phyloP scores from a whole-genome alignment of 1,140 invertebrate genomes.

The Lithobius niger region DNA sequence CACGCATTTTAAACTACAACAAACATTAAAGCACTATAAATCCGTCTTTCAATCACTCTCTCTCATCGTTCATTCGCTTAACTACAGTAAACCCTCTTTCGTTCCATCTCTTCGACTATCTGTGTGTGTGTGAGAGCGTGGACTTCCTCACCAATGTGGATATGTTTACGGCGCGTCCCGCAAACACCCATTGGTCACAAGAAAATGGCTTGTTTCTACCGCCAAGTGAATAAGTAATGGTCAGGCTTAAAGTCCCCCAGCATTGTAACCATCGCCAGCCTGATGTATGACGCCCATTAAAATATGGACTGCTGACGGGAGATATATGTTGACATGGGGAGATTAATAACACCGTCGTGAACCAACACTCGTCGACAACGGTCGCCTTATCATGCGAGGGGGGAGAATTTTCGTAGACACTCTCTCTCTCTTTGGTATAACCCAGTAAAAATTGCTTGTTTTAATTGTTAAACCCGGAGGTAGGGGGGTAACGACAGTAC shows the following conservation, averaged over 20 bases:
- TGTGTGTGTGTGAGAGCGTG: too few species aligned
- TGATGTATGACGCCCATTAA: slow-evolving; percentile 8
- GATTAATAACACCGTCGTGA: slow-evolving; percentile 4
- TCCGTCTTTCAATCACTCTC: too few species aligned
- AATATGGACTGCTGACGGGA: slow-evolving; percentile 6
- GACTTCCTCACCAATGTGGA: too few species aligned
- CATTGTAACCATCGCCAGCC: slow-evolving; percentile 5
- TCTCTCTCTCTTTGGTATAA: background rate
- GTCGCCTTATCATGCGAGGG: background rate
- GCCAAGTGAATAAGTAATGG: slow-evolving; percentile 1
- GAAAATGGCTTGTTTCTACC: background rate
- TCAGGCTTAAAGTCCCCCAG: background rate
- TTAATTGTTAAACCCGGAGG: background rate
- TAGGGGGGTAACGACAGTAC: background rate
- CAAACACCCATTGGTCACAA: background rate
- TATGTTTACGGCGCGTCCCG: background rate
- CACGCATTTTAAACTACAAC: too few species aligned
- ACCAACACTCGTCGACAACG: too few species aligned
- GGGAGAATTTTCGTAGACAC: background rate
- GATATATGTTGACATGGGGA: slow-evolving; percentile 5
- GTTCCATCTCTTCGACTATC: too few species aligned
- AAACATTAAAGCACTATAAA: too few species aligned
- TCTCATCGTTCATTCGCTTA: too few species aligned
- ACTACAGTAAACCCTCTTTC: too few species aligned
- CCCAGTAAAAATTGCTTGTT: background rate